phyloP scores from a whole-genome alignment of 2,113 vertebrate genomes.

The Gymnobelideus leadbeateri region DNA sequence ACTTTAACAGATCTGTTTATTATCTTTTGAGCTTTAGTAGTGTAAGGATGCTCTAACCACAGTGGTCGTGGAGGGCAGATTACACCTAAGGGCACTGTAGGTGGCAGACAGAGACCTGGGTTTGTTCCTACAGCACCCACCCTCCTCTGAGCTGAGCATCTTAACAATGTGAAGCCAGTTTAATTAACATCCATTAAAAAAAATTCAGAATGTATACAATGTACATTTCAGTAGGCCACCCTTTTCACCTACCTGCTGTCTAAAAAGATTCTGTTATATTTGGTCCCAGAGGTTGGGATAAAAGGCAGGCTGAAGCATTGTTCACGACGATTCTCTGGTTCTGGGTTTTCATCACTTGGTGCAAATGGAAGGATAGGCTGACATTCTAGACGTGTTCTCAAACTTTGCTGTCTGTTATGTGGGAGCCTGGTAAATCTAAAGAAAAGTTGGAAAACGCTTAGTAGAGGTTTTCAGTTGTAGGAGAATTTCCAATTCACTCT shows the following conservation, averaged over 20 bases:
- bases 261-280: background rate
- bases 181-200: background rate
- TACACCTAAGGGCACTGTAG: background rate
- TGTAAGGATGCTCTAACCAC: constrained; percentile 7
- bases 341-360: background rate
- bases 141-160: background rate
- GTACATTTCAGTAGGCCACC: background rate
- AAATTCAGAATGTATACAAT: background rate
- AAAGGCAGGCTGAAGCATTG: background rate
- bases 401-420: background rate
- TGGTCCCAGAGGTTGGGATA: background rate
- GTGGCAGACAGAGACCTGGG: background rate
- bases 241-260: background rate
- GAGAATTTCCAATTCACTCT: background rate
- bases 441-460: background rate
- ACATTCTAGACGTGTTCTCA: background rate
- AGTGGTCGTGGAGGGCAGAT: background rate
- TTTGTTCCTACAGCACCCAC: background rate
- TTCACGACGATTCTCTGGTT: background rate
- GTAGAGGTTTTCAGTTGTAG: background rate
- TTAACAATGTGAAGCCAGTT: background rate
- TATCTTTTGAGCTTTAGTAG: constrained; percentile 53
- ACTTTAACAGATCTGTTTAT: constrained; percentile 77
- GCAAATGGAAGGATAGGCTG: background rate
- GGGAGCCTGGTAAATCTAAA: background rate